These are phyloP conservation scores for Sphaerodactylus townsendi DNA, from an alignment of 2,113 vertebrate species.

Conservation along the genomic window DNA sequence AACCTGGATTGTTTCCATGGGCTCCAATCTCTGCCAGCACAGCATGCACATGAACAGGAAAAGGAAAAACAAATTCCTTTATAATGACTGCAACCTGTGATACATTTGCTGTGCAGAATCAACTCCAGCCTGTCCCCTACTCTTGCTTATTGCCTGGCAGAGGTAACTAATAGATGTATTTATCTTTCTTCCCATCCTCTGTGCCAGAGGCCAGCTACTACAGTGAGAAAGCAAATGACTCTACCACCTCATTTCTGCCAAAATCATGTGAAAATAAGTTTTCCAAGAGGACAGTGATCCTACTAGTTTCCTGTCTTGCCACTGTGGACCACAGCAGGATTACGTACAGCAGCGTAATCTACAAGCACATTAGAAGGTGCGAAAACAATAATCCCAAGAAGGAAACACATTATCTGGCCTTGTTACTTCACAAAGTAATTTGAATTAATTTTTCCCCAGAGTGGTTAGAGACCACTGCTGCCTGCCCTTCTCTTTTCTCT, in stretches of 20 bases:
- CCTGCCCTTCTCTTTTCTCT: conserved; percentile 72
- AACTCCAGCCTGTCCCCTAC: neutral
- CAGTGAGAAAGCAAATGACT: neutral
- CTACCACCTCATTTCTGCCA: neutral
- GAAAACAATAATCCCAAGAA: conserved; percentile 73
- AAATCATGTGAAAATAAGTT: neutral
- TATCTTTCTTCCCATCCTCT: neutral
- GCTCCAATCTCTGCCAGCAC: too few relatives aligned
- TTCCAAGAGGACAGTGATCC: conserved; percentile 19
- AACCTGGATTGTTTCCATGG: too few relatives aligned
- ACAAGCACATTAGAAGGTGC: conserved; percentile 59
- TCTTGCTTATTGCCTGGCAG: neutral
- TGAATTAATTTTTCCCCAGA: conserved; percentile 80
- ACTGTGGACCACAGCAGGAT: conserved; percentile 49
- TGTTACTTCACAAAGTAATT: conserved; percentile 73
- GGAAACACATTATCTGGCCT: conserved; percentile 68
- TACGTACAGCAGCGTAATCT: conserved; percentile 71
- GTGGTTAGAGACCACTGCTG: conserved; percentile 69
- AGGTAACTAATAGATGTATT: neutral
- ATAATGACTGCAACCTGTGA: too few relatives aligned
- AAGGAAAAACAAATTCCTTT: too few relatives aligned
- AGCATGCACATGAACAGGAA: too few relatives aligned
- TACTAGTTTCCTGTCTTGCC: conserved; percentile 55
- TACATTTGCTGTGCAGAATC: too few relatives aligned
- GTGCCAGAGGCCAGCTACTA: neutral